Evolutionary conservation across 1,140 invertebrate species (phyloP).

Genomic region (Spodoptera litura): DNA sequence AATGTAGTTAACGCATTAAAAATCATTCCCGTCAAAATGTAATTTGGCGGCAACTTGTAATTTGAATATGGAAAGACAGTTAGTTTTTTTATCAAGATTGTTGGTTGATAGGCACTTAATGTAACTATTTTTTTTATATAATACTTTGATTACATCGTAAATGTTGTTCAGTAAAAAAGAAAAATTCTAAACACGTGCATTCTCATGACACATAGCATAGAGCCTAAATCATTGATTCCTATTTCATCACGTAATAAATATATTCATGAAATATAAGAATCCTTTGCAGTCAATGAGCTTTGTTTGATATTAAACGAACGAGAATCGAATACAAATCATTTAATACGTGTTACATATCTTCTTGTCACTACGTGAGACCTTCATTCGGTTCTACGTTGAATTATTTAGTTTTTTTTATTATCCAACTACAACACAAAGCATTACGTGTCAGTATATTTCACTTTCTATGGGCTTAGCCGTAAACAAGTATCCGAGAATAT

Average conservation of each 20-base stretch:
- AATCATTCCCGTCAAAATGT: not conserved
- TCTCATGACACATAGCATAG: slow-evolving; percentile 2
- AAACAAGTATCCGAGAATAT: too few species aligned
- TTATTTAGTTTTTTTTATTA: slow-evolving; percentile 17
- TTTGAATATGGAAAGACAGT: not conserved
- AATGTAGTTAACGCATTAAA: not conserved
- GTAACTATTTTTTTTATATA: not conserved
- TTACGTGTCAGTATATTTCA: not conserved
- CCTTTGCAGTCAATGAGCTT: slow-evolving; percentile 32
- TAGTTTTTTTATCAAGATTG: not conserved
- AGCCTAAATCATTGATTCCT: slow-evolving; percentile 11
- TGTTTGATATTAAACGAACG: slow-evolving; percentile 36
- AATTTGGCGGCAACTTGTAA: not conserved
- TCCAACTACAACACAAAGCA: slow-evolving; percentile 26
- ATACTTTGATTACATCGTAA: not conserved
- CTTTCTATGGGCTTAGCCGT: not conserved
- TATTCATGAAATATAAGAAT: slow-evolving; percentile 43
- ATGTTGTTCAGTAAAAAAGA: not conserved
- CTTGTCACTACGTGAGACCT: slow-evolving; percentile 29
- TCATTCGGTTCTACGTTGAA: slow-evolving; percentile 16
- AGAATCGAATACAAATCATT: slow-evolving; percentile 34
- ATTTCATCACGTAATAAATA: slow-evolving; percentile 26
- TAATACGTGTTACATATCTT: slow-evolving; percentile 33
- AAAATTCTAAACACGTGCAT: not conserved
- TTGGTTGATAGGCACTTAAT: not conserved